These are phyloP conservation scores for Forficula auricularia DNA, from an alignment of 1,140 invertebrate genomes.

Conservation along the genomic window DNA sequence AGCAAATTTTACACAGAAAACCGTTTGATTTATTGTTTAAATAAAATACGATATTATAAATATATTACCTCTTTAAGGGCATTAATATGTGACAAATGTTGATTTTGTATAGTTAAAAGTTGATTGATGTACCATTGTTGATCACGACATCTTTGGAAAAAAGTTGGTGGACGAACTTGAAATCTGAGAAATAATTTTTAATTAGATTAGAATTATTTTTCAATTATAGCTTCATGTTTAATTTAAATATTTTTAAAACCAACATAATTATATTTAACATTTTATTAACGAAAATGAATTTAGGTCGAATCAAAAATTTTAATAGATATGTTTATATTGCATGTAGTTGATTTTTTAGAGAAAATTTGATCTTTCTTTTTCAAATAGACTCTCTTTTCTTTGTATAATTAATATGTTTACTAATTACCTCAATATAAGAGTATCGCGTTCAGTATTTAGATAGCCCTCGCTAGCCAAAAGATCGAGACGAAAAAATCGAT, in stretches of 20 bases:
- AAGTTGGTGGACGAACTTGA: conserved; percentile 82
- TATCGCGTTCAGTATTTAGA: conserved; percentile 53
- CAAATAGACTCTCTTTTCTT: too few relatives aligned
- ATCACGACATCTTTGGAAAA: conserved; percentile 81
- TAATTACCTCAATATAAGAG: conserved; percentile 54
- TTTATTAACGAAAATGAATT: too few relatives aligned
- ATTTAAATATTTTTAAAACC: too few relatives aligned
- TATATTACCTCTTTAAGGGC: conserved; percentile 62
- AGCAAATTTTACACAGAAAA: too few relatives aligned
- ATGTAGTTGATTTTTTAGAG: too few relatives aligned
- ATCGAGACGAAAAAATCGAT: conserved; percentile 81
- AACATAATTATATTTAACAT: too few relatives aligned
- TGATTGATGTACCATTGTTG: conserved; percentile 88
- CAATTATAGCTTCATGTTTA: not conserved
- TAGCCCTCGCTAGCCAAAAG: conserved; percentile 80
- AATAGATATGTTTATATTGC: too few relatives aligned
- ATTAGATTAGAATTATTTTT: not conserved
- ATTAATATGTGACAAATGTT: conserved; percentile 63
- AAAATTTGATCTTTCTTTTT: too few relatives aligned
- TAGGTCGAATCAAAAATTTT: too few relatives aligned
- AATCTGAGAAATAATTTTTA: conserved; percentile 36
- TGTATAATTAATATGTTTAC: too few relatives aligned
- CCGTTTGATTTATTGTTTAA: too few relatives aligned
- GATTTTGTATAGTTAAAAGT: conserved; percentile 59
- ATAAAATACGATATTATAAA: too few relatives aligned